Conservation (phyloP, 2,888 invertebrate genomes). For the Diplazon laetatorius region DNA sequence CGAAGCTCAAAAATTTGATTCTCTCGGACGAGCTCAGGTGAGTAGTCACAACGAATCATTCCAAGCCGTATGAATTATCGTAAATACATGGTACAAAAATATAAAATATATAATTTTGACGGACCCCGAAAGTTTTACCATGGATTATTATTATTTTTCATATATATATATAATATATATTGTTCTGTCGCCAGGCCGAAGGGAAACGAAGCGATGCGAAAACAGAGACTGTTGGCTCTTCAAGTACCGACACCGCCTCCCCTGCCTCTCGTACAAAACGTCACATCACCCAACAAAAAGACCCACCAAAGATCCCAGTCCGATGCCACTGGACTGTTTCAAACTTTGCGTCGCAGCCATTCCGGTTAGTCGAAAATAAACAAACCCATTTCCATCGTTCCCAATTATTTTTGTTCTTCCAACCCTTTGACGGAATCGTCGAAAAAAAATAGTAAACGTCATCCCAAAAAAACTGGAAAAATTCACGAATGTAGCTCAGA, state of each 20-base stretch:
- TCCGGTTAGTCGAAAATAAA: conserved; percentile 78
- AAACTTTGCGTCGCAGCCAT: conserved; percentile 81
- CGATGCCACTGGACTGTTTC: conserved; percentile 90
- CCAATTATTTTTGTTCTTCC: background rate
- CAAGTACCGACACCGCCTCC: conserved; percentile 80
- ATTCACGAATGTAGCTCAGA: too few relatives aligned
- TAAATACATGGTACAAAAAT: too few relatives aligned
- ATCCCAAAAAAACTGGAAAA: too few relatives aligned
- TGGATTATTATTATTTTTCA: conserved; percentile 5
- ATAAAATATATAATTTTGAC: too few relatives aligned
- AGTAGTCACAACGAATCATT: too few relatives aligned
- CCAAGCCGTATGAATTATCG: conserved; percentile 3
- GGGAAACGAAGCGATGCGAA: conserved; percentile 77
- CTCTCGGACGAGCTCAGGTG: conserved; percentile 87
- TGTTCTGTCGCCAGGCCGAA: conserved; percentile 75
- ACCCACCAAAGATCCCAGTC: conserved; percentile 93
- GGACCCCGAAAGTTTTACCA: too few relatives aligned
- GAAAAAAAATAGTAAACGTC: too few relatives aligned
- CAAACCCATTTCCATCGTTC: too few relatives aligned
- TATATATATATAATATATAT: too few relatives aligned
- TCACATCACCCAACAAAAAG: conserved; percentile 85
- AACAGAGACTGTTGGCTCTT: conserved; percentile 76
- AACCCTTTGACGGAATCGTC: too few relatives aligned
- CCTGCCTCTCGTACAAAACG: conserved; percentile 78
- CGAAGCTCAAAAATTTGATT: conserved; percentile 89